These are phyloP conservation scores for Psittacula derbiana DNA, from an alignment of 2,797 vertebrate species.

Conservation along the genomic window DNA sequence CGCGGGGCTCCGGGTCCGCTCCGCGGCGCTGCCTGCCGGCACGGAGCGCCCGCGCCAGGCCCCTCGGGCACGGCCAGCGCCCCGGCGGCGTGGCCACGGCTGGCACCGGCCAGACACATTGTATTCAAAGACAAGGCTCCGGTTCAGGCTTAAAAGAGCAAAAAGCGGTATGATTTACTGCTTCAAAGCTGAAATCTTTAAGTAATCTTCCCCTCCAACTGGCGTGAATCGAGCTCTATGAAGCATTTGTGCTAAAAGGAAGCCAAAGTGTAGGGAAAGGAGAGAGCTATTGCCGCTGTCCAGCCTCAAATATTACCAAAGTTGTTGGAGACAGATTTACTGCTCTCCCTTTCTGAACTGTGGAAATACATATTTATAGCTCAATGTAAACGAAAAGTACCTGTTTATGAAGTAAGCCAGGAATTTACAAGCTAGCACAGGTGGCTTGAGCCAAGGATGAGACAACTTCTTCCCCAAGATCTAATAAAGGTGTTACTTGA, in stretches of 20 bases:
- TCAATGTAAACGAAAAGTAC: background rate
- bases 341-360: background rate
- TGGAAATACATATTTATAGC: background rate
- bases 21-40: background rate
- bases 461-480: background rate
- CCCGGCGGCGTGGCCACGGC: accelerated
- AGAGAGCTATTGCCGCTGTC: background rate
- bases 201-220: background rate
- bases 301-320: background rate
- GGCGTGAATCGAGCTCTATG: background rate
- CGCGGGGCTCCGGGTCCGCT: background rate
- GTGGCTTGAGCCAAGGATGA: background rate
- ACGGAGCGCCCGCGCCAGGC: background rate
- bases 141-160: accelerated
- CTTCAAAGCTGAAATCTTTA: background rate
- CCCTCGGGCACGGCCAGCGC: background rate
- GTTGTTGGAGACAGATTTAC: background rate
- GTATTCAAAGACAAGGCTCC: background rate
- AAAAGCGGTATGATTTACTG: background rate
- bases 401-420: background rate
- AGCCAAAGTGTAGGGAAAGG: accelerated
- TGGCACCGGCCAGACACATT: too few relatives aligned
- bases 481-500: background rate
- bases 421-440: background rate
- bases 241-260: background rate